Base-by-base conservation (phyloP, 1,140 invertebrate species). In the Leguminivora glycinivorella region DNA sequence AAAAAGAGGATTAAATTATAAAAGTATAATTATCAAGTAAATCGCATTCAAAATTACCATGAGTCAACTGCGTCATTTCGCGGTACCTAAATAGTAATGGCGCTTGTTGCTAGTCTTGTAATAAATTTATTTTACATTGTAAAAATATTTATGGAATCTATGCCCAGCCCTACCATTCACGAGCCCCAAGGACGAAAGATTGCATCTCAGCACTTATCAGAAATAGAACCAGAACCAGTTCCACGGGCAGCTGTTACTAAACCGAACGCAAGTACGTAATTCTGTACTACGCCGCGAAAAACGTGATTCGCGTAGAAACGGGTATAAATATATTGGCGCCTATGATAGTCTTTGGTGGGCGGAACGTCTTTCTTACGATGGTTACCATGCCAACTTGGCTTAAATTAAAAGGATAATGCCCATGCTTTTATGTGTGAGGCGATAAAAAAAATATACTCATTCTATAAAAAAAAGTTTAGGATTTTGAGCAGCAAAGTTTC, bases 281-380 rank as follows among this genome's bases (percentile, higher is more conserved):
- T 76, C 69, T 47, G 22, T 56, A 71, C 72, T 63, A 63, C 58
- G 58, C 58, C 67, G 43, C 70, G 80, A 82, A 83, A 84, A 85
- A 83, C 81, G 85, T 82, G 79, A 84, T 90, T 91, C 89, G 89
- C 88, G 84, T 91, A 85, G 87, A 81, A 83, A 83, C 85, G 73
- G 76, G 74, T 66, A 52, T 52, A 52, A 52, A 22, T 52, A 52
- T 6, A 52, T 10, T 52, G 47, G 40, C 40, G 40, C 40, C 40
- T n/a, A 43, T 43, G n/a, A 1, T 38, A 12, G 19, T 25, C 22
- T 9, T 10, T 0, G 0, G 58, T 63, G 58, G 58, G 26, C 26
- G 58, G 14, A 63, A 19, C 12, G 29, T 63, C 14, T 34, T 63
- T 6, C 6, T 14, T 12, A 12, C 10, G 40, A 17, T 17, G n/a